phyloP scores from a whole-genome alignment of 1,140 invertebrate genomes.

The Drosophila ambigua region DNA sequence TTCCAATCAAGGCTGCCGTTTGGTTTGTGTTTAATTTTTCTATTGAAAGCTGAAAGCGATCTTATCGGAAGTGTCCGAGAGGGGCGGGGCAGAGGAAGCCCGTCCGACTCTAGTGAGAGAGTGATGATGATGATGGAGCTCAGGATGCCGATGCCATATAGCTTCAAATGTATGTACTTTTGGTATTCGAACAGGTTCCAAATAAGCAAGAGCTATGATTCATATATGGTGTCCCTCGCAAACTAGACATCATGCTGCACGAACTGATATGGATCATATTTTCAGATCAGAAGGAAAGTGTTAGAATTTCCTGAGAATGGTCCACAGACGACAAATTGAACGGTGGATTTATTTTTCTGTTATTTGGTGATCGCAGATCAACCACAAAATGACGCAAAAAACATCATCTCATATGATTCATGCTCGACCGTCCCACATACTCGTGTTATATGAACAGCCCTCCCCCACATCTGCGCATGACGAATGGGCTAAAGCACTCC shows the following conservation, averaged over 20 bases:
- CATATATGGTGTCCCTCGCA: conserved; percentile 27
- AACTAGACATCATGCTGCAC: conserved; percentile 33
- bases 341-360: no score
- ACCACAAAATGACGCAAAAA: no score
- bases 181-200: conserved; percentile 26
- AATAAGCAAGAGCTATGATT: conserved; percentile 37
- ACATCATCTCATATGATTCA: conserved; percentile 27
- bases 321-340: not conserved
- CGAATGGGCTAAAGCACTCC: conserved; percentile 44
- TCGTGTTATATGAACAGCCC: conserved; percentile 24
- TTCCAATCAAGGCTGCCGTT: conserved; percentile 3
- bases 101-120: conserved; percentile 4
- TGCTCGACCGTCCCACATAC: conserved; percentile 35
- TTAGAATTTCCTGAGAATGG: conserved; percentile 19
- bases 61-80: conserved; percentile 71
- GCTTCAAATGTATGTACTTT: not conserved
- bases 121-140: conserved; percentile 5
- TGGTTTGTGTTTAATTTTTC: conserved; percentile 41
- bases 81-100: not conserved
- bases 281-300: conserved; percentile 28
- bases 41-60: conserved; percentile 70
- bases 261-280: conserved; percentile 15
- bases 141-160: conserved; percentile 23
- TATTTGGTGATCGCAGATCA: no score
- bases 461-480: conserved; percentile 39